Conservation (phyloP, 2,797 vertebrate genomes). For the Merluccius polli region DNA sequence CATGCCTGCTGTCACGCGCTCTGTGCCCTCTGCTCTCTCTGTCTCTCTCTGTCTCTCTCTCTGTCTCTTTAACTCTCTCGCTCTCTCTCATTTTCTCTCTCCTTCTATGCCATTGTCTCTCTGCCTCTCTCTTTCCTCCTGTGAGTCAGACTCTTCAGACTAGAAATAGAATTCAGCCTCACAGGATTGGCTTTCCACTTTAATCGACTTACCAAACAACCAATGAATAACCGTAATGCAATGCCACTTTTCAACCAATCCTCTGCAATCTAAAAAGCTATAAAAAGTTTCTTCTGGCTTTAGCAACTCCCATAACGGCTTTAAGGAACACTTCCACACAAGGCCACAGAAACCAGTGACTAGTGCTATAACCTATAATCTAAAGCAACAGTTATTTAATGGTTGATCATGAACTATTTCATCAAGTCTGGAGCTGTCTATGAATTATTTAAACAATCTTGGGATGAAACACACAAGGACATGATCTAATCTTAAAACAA, state of each 20-base stretch:
- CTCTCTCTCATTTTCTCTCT: slow-evolving; percentile 4
- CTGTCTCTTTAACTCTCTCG: background rate
- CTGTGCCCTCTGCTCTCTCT: background rate
- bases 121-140: slow-evolving; percentile 21
- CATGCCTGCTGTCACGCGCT: background rate
- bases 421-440: background rate
- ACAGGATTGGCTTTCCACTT: slow-evolving; percentile 35
- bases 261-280: background rate
- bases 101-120: slow-evolving; percentile 7
- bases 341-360: background rate
- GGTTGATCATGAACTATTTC: background rate
- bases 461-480: no score
- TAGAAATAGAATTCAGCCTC: slow-evolving; percentile 54
- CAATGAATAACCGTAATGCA: slow-evolving; percentile 28
- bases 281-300: background rate
- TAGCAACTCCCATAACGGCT: background rate
- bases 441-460: background rate
- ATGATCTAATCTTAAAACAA: background rate
- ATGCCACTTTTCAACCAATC: slow-evolving; percentile 13
- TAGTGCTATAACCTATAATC: background rate
- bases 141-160: slow-evolving; percentile 65
- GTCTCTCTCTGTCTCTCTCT: slow-evolving; percentile 6
- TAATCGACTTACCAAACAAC: slow-evolving; percentile 49
- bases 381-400: background rate
- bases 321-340: background rate